Evolutionary conservation across 2,797 vertebrate species (phyloP).

Genomic region (Buceros bicornis): DNA sequence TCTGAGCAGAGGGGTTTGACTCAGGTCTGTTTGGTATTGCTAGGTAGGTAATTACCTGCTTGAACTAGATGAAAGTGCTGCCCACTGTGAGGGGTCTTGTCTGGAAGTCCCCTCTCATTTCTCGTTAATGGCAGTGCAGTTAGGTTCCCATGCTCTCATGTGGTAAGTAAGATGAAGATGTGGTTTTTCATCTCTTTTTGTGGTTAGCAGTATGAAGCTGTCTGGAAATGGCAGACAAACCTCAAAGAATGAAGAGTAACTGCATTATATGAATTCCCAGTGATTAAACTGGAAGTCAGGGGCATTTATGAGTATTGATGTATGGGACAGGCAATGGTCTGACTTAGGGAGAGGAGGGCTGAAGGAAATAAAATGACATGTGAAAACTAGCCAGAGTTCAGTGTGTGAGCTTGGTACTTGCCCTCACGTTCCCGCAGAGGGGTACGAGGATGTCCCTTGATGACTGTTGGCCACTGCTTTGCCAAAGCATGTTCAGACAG

Average conservation of each 20-base stretch:
- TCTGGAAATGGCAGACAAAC: neutral
- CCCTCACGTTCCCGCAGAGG: neutral
- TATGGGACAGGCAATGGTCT: neutral
- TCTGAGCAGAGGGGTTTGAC: neutral
- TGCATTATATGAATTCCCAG: neutral
- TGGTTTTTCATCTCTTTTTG: neutral
- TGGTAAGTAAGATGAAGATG: neutral
- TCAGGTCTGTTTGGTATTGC: neutral
- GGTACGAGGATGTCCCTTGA: neutral
- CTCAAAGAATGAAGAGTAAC: neutral
- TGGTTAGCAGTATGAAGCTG: neutral
- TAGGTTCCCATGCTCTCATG: neutral
- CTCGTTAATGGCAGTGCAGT: neutral
- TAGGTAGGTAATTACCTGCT: neutral
- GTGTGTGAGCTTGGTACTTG: neutral
- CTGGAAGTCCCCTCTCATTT: neutral
- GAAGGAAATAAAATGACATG: neutral
- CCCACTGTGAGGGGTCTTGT: neutral
- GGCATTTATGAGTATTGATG: neutral
- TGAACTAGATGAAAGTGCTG: slow-evolving; percentile 17
- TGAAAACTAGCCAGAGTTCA: neutral
- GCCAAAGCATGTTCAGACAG: neutral
- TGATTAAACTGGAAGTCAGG: neutral
- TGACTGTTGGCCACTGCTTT: neutral
- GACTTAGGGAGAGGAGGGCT: neutral